phyloP scores from a whole-genome alignment of 1,140 invertebrate species.

The Drosophila lini region DNA sequence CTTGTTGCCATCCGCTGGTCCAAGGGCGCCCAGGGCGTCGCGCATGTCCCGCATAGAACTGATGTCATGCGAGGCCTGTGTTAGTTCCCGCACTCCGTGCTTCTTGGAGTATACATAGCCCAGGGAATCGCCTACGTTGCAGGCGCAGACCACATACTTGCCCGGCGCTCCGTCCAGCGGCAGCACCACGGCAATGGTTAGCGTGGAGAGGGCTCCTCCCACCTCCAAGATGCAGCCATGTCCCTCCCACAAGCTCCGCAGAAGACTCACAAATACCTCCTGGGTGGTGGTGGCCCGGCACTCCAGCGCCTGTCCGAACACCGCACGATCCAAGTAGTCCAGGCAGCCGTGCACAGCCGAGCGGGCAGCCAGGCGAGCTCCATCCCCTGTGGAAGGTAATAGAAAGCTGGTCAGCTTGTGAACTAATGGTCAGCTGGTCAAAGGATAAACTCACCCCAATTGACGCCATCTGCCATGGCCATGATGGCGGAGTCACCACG shows the following conservation, averaged over 20 bases:
- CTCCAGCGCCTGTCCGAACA: slow-evolving; percentile 86
- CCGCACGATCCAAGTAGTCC: slow-evolving; percentile 92
- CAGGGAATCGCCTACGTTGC: slow-evolving; percentile 96
- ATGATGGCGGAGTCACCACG: slow-evolving; percentile 92
- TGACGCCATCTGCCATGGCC: slow-evolving; percentile 95
- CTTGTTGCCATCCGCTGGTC: slow-evolving; percentile 94
- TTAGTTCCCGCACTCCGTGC: slow-evolving; percentile 90
- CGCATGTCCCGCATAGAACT: slow-evolving; percentile 95
- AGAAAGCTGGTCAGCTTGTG: neutral
- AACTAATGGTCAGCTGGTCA: neutral
- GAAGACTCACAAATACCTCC: slow-evolving; percentile 92
- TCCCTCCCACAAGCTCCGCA: slow-evolving; percentile 94
- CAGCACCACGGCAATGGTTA: slow-evolving; percentile 91
- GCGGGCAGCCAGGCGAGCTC: slow-evolving; percentile 93
- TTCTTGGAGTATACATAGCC: slow-evolving; percentile 94
- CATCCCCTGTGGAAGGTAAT: slow-evolving; percentile 86
- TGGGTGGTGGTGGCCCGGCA: slow-evolving; percentile 74
- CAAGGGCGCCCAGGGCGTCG: slow-evolving; percentile 94
- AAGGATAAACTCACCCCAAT: slow-evolving; percentile 90
- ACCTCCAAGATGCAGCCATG: slow-evolving; percentile 95
- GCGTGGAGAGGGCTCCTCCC: slow-evolving; percentile 93
- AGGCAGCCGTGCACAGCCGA: slow-evolving; percentile 95
- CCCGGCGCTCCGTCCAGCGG: slow-evolving; percentile 85
- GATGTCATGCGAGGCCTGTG: slow-evolving; percentile 95
- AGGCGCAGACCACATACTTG: slow-evolving; percentile 93